Base-by-base conservation (phyloP, 2,797 vertebrate species). In the Valencia hispanica region DNA sequence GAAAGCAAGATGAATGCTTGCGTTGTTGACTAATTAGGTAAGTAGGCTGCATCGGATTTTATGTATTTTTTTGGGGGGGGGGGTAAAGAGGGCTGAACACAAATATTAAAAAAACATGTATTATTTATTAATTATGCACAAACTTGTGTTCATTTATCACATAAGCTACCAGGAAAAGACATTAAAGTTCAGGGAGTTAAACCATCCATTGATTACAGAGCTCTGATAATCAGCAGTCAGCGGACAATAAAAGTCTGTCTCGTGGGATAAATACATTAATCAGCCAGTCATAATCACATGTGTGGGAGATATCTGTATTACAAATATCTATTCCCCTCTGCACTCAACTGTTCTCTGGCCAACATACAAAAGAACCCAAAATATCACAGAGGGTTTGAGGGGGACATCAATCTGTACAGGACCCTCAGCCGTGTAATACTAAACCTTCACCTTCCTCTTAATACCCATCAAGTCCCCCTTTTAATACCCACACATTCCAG, bases 291-390 rank as follows among this genome's bases (percentile, higher is more conserved):
- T 83, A 86, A 85, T 70, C 75, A 65, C 85, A 79, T 83, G 86
- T n/a, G 18, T 84, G 83, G 41, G 74, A 75, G 73, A 80, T 70
- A 70, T 70, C 77, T 17, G 68, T 69, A 79, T 79, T 85, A 84
- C 86, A 77, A 83, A 59, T 76, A 81, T 88, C 79, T 68, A 77
- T 75, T 85, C 78, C 85, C 84, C 84, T 84, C 84, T 84, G 82
- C 74, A 75, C 80, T 89, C 85, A 82, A 91, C 86, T 83, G 91
- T 84, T 92, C 90, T 89, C 90, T 93, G 94, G 93, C 94, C 7
- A 86, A 87, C 89, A 85, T 94, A 96, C 95, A 96, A 95, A 95
- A 94, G 94, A 86, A 91, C 93, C 88, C 89, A 86, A 96, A 96
- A 95, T 95, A 96, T 95, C 89, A 22, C 84, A 11, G 84, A 85